Base-by-base conservation (phyloP, 2,888 invertebrate species). In the Acanthosoma haemorrhoidale region DNA sequence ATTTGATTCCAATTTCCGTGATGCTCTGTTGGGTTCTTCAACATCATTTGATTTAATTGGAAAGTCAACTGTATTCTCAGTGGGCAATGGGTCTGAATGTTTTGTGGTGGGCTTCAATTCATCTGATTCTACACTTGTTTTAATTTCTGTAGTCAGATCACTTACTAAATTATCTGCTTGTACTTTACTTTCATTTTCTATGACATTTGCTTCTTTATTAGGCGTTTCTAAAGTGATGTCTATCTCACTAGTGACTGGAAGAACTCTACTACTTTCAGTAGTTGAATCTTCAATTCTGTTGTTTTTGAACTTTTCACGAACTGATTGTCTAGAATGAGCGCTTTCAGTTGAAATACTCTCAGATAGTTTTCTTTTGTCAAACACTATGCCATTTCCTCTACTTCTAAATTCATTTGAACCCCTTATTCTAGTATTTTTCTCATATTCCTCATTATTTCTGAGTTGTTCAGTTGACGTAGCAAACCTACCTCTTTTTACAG, bases 41-140 rank as follows among this genome's bases (percentile, higher is more conserved):
- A 67, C 67, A 57, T 67, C 67, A 51, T 67, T 67, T 18, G 39
- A 29, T 29, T 29, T 63, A 16, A 32, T 51, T 8, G 67, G 67
- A 36, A 41, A 67, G 15, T 67, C 67, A 51, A 57, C 43, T 25
- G 16, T 16, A 11, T 64, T 64, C 39, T 64, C 64, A 11, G 64
- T 41, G 8, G 64, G 31, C 21, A 41, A 25, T 16, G 61, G 21
- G 15, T 34, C 64, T 15, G 64, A 31, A 16, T 64, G 51, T 25
- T 25, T 51, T 3, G 51, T 51, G n/a, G 29, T 25, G 4, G 51
- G 51, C 29, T 51, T 51, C n/a, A 25, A 3, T 9, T 13, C 51
- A 25, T 51, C 51, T 51, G n/a, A 6, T n/a, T 25, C 29, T 25
- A n/a, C 51, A n/a, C n/a, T n/a, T n/a, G n/a, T n/a, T n/a, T n/a